Percentiles rank a stretch among this genome's conserved stretches.
Conservation (phyloP, 2,113 vertebrate genomes). For the Alexandromys fortis region DNA sequence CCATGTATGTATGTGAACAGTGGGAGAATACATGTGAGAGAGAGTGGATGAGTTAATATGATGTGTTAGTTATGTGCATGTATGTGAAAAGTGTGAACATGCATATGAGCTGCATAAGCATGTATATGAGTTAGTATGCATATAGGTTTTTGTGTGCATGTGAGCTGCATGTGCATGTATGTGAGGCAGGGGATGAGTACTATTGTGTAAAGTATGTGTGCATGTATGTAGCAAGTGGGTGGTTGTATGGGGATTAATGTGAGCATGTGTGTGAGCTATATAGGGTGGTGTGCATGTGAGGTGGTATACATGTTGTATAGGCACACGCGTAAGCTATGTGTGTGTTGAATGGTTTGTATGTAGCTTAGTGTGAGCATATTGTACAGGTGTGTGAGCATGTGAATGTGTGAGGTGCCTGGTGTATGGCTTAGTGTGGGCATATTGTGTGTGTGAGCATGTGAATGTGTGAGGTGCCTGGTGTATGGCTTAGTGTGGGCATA, state of each 20-base stretch:
- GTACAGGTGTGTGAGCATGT: neutral
- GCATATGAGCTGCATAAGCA: neutral
- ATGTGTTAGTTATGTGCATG: neutral
- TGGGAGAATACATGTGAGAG: neutral
- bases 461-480: neutral
- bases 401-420: neutral
- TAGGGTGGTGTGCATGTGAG: neutral
- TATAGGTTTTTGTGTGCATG: too few species aligned
- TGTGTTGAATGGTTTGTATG: neutral
- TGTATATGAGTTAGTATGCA: neutral
- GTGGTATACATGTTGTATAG: neutral
- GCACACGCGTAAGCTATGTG: neutral
- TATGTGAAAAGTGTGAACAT: neutral
- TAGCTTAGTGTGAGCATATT: neutral
- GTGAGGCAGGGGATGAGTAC: neutral
- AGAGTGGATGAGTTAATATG: neutral
- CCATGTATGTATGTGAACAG: neutral
- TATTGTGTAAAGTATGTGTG: neutral
- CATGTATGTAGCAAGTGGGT: too few species aligned
- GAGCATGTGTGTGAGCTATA: neutral
- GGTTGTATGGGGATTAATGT: too few species aligned
- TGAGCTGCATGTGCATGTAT: neutral
- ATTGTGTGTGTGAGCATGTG: neutral
- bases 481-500: too few species aligned
- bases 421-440: too few species aligned